A percentile compares a stretch with the other conserved stretches of the same genome.
Conservation (phyloP, 2,888 invertebrate species). For the Alloplasta piceator region DNA sequence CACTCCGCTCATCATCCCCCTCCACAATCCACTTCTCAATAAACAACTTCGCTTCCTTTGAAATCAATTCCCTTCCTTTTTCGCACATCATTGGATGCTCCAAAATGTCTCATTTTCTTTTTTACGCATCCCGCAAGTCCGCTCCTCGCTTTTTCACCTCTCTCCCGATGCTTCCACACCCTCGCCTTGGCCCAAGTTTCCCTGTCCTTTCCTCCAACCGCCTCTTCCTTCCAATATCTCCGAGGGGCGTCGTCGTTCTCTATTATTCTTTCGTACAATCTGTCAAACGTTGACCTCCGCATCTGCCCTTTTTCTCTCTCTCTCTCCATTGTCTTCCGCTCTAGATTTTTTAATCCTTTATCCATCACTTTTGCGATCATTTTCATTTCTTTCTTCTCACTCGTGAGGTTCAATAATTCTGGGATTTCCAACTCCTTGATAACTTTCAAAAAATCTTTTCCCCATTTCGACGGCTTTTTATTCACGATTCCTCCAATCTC, state of each 20-base stretch:
- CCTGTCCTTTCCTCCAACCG: too few relatives aligned
- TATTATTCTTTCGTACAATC: too few relatives aligned
- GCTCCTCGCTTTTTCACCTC: constrained; percentile 16
- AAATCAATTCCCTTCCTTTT: too few relatives aligned
- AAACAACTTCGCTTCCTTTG: too few relatives aligned
- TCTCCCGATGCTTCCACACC: constrained; percentile 22
- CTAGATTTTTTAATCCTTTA: constrained; percentile 11
- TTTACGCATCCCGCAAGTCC: constrained; percentile 22
- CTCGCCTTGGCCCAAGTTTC: background rate
- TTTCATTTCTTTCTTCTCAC: background rate
- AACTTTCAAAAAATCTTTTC: constrained; percentile 3
- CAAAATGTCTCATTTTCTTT: background rate
- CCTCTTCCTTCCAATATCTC: too few relatives aligned
- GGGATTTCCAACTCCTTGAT: background rate
- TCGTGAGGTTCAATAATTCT: background rate
- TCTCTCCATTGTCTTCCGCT: background rate
- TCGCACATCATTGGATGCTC: too few relatives aligned
- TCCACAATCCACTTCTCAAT: too few relatives aligned
- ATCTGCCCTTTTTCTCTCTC: background rate
- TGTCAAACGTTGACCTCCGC: too few relatives aligned
- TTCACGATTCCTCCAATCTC: too few relatives aligned
- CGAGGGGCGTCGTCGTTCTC: too few relatives aligned
- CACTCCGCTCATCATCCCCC: too few relatives aligned
- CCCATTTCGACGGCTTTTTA: constrained; percentile 12
- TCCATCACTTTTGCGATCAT: background rate